phyloP scores from a whole-genome alignment of 2,888 invertebrate genomes.

The Eurois occulta region DNA sequence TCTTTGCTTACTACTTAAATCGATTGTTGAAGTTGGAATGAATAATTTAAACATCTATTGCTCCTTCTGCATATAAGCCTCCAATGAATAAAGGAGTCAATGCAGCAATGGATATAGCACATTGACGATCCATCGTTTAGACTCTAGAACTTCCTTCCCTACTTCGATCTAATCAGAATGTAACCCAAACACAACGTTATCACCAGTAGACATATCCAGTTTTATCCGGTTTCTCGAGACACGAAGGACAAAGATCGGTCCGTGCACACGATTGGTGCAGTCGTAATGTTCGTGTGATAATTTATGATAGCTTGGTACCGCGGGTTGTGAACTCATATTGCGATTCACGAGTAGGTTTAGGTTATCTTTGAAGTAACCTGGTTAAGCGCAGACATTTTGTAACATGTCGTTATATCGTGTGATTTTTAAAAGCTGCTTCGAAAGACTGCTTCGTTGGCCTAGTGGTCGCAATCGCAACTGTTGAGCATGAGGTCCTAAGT shows the following conservation, averaged over 20 bases:
- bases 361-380: slow-evolving; percentile 31
- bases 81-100: background rate
- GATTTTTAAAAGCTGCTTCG: background rate
- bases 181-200: slow-evolving; percentile 55
- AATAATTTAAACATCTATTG: background rate
- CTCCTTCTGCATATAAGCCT: background rate
- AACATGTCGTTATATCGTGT: background rate
- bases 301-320: slow-evolving; percentile 39
- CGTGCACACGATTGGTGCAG: slow-evolving; percentile 29
- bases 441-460: too few relatives aligned
- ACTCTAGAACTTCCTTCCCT: slow-evolving; percentile 18
- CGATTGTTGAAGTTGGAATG: background rate
- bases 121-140: background rate
- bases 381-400: background rate
- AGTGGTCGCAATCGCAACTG: too few relatives aligned
- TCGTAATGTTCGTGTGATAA: slow-evolving; percentile 23
- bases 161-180: slow-evolving; percentile 36
- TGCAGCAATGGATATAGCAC: background rate
- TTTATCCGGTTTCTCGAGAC: slow-evolving; percentile 26
- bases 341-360: slow-evolving; percentile 17
- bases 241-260: slow-evolving; percentile 61
- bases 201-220: slow-evolving; percentile 53
- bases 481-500: too few relatives aligned
- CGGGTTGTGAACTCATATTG: slow-evolving; percentile 28
- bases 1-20: background rate